Percentiles rank a stretch among this genome's conserved stretches.
These are phyloP conservation scores for Thunnus thynnus DNA, from an alignment of 2,113 vertebrate species.

Conservation along the genomic window DNA sequence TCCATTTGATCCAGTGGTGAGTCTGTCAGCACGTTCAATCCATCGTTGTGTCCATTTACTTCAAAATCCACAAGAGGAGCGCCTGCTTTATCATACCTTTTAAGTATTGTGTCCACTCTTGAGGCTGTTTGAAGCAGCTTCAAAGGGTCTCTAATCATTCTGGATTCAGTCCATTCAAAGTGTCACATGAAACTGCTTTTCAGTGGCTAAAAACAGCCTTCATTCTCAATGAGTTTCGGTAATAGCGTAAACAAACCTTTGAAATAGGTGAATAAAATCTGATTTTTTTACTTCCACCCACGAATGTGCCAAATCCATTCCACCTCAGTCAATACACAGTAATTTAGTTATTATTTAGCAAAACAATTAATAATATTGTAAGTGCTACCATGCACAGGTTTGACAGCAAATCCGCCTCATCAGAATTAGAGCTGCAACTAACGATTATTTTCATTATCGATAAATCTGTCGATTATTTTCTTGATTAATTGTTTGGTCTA, in stretches of 20 bases:
- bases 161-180: slow-evolving; percentile 48
- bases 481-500: too few species aligned
- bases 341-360: not conserved
- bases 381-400: not conserved
- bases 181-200: slow-evolving; percentile 19
- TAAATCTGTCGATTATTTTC: too few species aligned
- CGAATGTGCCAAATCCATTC: not conserved
- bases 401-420: not conserved
- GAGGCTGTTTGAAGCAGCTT: slow-evolving; percentile 61
- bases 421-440: too few species aligned
- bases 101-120: slow-evolving; percentile 35
- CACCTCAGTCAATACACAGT: not conserved
- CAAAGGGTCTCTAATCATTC: slow-evolving; percentile 44
- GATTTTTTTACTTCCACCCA: not conserved
- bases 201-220: slow-evolving; percentile 41
- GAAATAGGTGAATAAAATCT: not conserved
- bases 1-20: not conserved
- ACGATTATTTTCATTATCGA: too few species aligned
- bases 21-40: not conserved
- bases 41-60: not conserved
- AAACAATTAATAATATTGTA: too few species aligned
- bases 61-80: slow-evolving; percentile 1
- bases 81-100: slow-evolving; percentile 22
- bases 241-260: slow-evolving; percentile 18
- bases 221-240: slow-evolving; percentile 13